phyloP scores from a whole-genome alignment of 2,888 invertebrate genomes.

The Sialis lutaria region DNA sequence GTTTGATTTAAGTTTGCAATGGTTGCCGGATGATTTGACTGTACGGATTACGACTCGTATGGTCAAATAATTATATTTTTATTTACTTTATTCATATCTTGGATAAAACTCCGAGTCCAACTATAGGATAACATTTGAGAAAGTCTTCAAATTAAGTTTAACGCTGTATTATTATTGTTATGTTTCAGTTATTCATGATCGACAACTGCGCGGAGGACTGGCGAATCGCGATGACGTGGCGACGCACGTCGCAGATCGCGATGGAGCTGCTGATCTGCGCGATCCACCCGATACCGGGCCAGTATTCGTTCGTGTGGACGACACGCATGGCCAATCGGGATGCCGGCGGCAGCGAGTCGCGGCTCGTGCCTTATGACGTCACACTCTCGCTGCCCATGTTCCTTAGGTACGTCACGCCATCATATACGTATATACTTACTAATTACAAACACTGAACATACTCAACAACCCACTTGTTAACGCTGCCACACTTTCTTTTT shows the following conservation, averaged over 20 bases:
- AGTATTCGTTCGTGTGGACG: conserved; percentile 92
- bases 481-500: too few relatives aligned
- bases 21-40: too few relatives aligned
- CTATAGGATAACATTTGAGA: too few relatives aligned
- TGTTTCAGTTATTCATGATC: conserved; percentile 90
- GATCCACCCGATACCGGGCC: conserved; percentile 94
- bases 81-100: too few relatives aligned
- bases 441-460: too few relatives aligned
- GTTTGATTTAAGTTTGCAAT: too few relatives aligned
- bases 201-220: conserved; percentile 99
- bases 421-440: neutral
- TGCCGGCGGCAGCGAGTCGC: conserved; percentile 38
- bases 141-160: too few relatives aligned
- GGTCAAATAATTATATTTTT: too few relatives aligned
- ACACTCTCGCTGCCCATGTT: conserved; percentile 98
- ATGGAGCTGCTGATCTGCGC: conserved; percentile 91
- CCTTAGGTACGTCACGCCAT: conserved; percentile 33
- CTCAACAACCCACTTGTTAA: too few relatives aligned
- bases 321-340: conserved; percentile 86
- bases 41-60: too few relatives aligned
- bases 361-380: conserved; percentile 84
- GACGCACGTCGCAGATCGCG: conserved; percentile 81
- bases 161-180: too few relatives aligned
- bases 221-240: conserved; percentile 99
- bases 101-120: too few relatives aligned